Evolutionary conservation across 2,113 vertebrate genomes (phyloP).

Genomic region (Ophiodon elongatus): DNA sequence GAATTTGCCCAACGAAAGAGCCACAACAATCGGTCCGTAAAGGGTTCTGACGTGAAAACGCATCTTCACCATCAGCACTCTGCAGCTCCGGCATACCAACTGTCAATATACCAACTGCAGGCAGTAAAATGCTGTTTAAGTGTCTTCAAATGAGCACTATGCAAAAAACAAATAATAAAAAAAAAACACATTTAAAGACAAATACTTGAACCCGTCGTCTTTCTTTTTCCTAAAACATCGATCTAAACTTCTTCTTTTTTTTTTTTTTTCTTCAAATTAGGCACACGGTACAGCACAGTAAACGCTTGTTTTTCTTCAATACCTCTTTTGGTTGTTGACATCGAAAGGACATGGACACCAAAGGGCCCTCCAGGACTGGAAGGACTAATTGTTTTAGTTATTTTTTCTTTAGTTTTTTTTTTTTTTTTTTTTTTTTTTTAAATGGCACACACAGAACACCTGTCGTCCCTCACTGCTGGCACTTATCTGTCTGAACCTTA

Average conservation of each 20-base stretch:
- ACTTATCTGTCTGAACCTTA: neutral
- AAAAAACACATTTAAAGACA: constrained; percentile 36
- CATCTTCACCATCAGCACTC: too few species aligned
- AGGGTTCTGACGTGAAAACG: constrained; percentile 70
- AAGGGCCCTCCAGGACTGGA: constrained; percentile 30
- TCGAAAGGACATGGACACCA: constrained; percentile 60
- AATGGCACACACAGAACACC: constrained; percentile 46
- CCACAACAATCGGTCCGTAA: constrained; percentile 71
- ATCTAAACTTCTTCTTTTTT: neutral
- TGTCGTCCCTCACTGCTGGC: constrained; percentile 35
- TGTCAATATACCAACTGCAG: constrained; percentile 75
- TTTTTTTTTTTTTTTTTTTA: neutral
- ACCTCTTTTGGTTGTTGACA: constrained; percentile 73
- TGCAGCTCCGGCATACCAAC: too few species aligned
- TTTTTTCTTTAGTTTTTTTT: too few species aligned
- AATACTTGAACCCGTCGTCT: constrained; percentile 44
- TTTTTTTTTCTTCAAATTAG: constrained; percentile 55
- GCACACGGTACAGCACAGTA: constrained; percentile 80
- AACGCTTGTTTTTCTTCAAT: constrained; percentile 52
- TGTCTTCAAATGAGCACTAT: constrained; percentile 54
- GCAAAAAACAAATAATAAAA: constrained; percentile 28
- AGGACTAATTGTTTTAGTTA: constrained; percentile 19
- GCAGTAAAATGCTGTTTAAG: constrained; percentile 77
- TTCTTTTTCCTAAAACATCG: constrained; percentile 57
- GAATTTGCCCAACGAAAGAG: constrained; percentile 70